Evolutionary conservation across 2,797 vertebrate genomes (phyloP), one percentile per base, ranked within the genome.

Genomic region (Momotus momota): DNA sequence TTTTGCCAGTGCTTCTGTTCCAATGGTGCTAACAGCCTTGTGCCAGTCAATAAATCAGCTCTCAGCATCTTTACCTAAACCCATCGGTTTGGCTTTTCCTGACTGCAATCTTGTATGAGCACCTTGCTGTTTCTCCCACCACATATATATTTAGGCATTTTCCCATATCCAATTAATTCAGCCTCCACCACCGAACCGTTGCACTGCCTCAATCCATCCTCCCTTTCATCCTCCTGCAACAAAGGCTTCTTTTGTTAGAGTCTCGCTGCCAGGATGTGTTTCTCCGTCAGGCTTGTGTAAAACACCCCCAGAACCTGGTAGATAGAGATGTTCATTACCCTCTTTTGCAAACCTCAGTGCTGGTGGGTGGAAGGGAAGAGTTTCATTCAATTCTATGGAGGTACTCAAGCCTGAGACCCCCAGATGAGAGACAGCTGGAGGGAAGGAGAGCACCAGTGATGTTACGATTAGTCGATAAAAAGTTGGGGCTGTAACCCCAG

Each of bases 161-260:
- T 58, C 80, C 90, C 49, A 14, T 19, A 49, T 46, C 90, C 82
- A 94, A 93, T 95, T 91, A 97, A 93, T 93, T 67, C 65, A 78
- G 85, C 43, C 52, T 71, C 80, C 13, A 8, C 67, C 64, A 61
- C 67, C 2, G 8, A 82, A 60, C 72, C 2, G 0, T 70, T 2
- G 8, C 8, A 2, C 51, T 0, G 22, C 79, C 88, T 95, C 4
- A 1, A 74, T 91, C 82, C 62, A 29, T 90, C 72, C 85, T 71
- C 65, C 72, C 66, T 94, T 94, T 96, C 86, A 94, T 95, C 69
- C 70, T 93, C 13, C 81, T 5, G 26, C 85, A 91, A 78, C 54
- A 86, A 94, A 95, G 46, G 62, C 57, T 14, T 31, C 94, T 91
- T 94, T 94, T 90, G 91, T 93, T 61, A 74, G 75, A 4, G 0